Evolutionary conservation across 2,888 invertebrate genomes (phyloP), one percentile per base, ranked within the genome.

Genomic region (Hypselothyrea guttata): DNA sequence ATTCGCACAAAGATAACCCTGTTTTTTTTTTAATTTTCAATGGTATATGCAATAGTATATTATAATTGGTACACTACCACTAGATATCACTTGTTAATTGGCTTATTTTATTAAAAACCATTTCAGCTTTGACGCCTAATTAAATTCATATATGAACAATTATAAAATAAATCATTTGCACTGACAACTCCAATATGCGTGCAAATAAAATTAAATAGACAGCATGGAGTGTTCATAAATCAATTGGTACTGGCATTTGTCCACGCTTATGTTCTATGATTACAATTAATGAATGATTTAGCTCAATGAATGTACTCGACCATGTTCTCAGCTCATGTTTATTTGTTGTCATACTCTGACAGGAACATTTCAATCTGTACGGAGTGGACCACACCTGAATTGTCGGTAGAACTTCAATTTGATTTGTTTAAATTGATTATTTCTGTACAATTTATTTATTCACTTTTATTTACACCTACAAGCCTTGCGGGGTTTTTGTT

Each of bases 341-440:
- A 57, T 55, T 69, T 42, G 49, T 44, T 74, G 78, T 60, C 71
- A 40, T 41, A 45, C 12, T 42, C 51, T 75, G 75, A 64, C 75
- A 60, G 58, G 76, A 84, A 78, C 84, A 78, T 81, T 81, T 78
- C 74, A 84, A 84, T 77, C 64, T 72, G 54, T 42, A 57, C 51
- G 53, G 56, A 22, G 27, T 52, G 47, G 67, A 71, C 83, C 75
- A 82, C 83, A 82, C 79, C 83, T 78, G 74, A 55, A 27, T 27
- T 46, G 64, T n/a, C 37, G 9, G 16, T 41, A 35, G 30, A 27
- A 48, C 44, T 60, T 33, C 15, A 28, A 41, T 27, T 58, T 48
- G 44, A 52, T 46, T 38, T 37, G 31, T 33, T 49, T 4, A 30
- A 55, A 66, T 52, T 28, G 18, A 61, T 47, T 41, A 42, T 42